Percentiles rank a stretch among this genome's conserved stretches.
These are phyloP conservation scores for Euura saliciscinereae DNA, from an alignment of 1,140 invertebrate species.

Conservation along the genomic window DNA sequence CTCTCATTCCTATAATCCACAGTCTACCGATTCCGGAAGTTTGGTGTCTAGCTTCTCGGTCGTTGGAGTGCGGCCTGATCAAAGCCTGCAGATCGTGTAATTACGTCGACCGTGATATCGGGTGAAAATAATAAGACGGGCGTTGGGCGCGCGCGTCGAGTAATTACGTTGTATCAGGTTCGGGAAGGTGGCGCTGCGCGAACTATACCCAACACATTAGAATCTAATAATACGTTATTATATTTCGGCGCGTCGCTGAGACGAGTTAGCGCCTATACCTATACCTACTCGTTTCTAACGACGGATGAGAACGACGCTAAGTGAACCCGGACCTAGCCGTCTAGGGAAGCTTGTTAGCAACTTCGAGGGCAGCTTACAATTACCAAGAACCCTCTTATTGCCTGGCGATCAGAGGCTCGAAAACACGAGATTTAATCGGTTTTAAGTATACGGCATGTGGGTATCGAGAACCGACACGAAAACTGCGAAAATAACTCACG, in stretches of 20 bases:
- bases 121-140: conserved; percentile 55
- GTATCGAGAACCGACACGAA: too few relatives aligned
- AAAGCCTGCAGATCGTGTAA: conserved; percentile 47
- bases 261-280: conserved; percentile 4
- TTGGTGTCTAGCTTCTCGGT: conserved; percentile 13
- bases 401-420: background rate
- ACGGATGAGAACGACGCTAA: background rate
- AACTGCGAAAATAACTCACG: too few relatives aligned
- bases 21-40: background rate
- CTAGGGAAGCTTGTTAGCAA: conserved; percentile 1
- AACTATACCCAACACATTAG: conserved; percentile 44
- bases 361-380: background rate
- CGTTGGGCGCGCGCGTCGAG: conserved; percentile 39
- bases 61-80: conserved; percentile 53
- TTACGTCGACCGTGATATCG: conserved; percentile 53
- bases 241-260: conserved; percentile 37
- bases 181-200: conserved; percentile 30
- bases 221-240: conserved; percentile 53
- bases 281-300: background rate
- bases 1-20: background rate
- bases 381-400: background rate
- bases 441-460: background rate
- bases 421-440: background rate
- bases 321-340: background rate
- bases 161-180: conserved; percentile 55